These are phyloP conservation scores for Lasioglossum figueresi DNA, from an alignment of 2,888 invertebrate species.

Conservation along the genomic window DNA sequence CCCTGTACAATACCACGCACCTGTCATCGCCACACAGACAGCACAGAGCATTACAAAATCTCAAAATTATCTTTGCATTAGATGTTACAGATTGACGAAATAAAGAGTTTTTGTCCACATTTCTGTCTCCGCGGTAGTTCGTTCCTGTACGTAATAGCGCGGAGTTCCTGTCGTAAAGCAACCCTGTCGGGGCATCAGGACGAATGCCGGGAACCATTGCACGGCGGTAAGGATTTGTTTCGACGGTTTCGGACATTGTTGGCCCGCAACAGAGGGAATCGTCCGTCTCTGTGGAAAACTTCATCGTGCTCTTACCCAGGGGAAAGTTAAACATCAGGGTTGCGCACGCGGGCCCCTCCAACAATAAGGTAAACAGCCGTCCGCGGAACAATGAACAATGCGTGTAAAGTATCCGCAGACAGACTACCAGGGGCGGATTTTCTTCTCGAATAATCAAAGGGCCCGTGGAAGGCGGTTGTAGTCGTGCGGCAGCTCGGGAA, in stretches of 20 bases:
- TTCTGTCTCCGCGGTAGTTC: too few relatives aligned
- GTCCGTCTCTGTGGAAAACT: slow-evolving; percentile 1
- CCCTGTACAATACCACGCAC: too few relatives aligned
- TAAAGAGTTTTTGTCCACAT: too few relatives aligned
- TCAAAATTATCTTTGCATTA: too few relatives aligned
- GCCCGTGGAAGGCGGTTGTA: background rate
- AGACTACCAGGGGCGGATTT: slow-evolving; percentile 9
- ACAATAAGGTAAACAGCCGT: slow-evolving; percentile 11
- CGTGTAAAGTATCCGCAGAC: slow-evolving; percentile 27
- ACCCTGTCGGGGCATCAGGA: background rate
- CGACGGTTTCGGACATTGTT: background rate
- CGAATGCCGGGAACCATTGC: background rate
- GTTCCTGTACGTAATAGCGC: too few relatives aligned
- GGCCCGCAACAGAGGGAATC: background rate
- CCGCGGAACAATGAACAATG: slow-evolving; percentile 25
- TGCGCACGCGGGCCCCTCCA: background rate
- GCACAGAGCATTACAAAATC: too few relatives aligned
- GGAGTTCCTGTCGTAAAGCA: background rate
- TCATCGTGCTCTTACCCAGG: background rate
- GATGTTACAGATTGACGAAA: too few relatives aligned
- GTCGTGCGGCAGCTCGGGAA: slow-evolving; percentile 24
- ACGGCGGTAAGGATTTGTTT: slow-evolving; percentile 1
- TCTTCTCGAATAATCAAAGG: slow-evolving; percentile 52
- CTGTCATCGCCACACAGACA: too few relatives aligned
- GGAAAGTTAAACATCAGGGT: background rate